phyloP scores from a whole-genome alignment of 2,888 invertebrate genomes.

The Cepaea hortensis region DNA sequence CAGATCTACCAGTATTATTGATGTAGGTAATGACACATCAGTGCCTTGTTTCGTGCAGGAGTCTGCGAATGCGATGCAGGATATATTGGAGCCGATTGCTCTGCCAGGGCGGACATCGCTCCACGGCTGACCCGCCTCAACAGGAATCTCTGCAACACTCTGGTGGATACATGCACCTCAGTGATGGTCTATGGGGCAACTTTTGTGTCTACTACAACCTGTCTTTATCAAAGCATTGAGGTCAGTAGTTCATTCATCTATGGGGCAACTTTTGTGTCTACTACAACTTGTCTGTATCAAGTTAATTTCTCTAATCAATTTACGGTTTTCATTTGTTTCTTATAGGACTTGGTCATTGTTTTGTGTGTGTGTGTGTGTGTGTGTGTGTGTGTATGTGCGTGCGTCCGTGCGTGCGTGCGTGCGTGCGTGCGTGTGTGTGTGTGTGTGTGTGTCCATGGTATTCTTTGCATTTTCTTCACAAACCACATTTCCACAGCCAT shows the following conservation, averaged over 20 bases:
- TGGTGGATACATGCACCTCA: conserved; percentile 42
- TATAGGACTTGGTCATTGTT: no score
- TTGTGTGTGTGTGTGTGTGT: no score
- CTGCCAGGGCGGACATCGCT: conserved; percentile 48
- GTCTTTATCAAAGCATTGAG: conserved; percentile 26
- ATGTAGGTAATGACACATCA: not conserved
- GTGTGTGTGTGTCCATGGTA: no score
- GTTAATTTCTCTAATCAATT: not conserved
- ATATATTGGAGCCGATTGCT: conserved; percentile 56
- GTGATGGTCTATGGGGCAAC: conserved; percentile 54
- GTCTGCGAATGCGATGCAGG: conserved; percentile 54
- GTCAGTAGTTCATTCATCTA: conserved; percentile 37
- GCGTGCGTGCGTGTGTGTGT: no score
- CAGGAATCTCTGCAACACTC: conserved; percentile 53
- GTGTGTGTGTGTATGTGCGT: no score
- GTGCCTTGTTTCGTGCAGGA: conserved; percentile 48
- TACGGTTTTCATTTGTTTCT: no score
- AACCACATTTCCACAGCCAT: no score
- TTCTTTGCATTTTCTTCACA: no score
- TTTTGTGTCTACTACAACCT: conserved; percentile 46
- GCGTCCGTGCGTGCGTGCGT: no score
- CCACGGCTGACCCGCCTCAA: conserved; percentile 52
- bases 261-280: conserved; percentile 52
- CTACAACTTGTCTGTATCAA: not conserved
- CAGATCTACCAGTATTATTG: no score